A percentile compares a stretch with the other conserved stretches of the same genome.
phyloP scores from a whole-genome alignment of 2,113 vertebrate genomes.

The Azemiops feae region DNA sequence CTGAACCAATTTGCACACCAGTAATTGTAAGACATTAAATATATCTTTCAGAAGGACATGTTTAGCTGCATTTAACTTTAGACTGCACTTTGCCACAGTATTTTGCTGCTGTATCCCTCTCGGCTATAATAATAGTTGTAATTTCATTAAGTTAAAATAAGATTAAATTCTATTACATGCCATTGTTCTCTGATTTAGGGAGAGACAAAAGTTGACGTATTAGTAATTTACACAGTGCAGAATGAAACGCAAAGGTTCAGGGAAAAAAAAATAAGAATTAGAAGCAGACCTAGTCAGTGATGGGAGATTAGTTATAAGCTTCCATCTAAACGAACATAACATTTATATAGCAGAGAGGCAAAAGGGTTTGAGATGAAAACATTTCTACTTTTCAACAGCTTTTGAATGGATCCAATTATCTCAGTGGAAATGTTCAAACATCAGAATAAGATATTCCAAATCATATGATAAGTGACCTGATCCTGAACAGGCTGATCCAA shows the following conservation, averaged over 20 bases:
- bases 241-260: not conserved
- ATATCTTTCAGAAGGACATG: not conserved
- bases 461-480: too few species aligned
- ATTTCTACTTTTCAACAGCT: too few species aligned
- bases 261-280: not conserved
- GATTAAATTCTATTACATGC: not conserved
- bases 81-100: not conserved
- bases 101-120: not conserved
- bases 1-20: not conserved
- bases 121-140: not conserved
- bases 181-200: not conserved
- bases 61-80: not conserved
- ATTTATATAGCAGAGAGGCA: not conserved
- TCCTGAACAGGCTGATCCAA: too few species aligned
- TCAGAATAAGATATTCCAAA: too few species aligned
- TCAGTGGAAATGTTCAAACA: too few species aligned
- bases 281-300: not conserved
- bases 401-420: too few species aligned
- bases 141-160: not conserved
- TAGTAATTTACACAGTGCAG: not conserved
- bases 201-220: not conserved
- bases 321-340: not conserved
- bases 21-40: not conserved
- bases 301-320: not conserved
- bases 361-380: too few species aligned